These are phyloP conservation scores for Pseudococcus viburni DNA, from an alignment of 2,888 invertebrate species.

Conservation along the genomic window DNA sequence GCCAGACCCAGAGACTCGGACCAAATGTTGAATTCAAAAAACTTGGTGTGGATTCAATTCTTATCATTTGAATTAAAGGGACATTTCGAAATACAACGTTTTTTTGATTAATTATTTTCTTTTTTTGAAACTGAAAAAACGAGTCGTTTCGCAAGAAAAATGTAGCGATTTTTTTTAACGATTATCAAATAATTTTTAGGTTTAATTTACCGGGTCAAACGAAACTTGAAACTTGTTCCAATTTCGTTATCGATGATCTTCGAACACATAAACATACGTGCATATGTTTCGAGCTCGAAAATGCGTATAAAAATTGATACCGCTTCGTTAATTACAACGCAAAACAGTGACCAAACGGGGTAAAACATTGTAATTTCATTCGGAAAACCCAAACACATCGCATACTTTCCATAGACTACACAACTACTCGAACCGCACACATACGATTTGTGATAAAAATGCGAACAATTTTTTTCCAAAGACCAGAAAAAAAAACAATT, in stretches of 20 bases:
- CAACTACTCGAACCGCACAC: background rate
- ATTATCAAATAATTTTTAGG: background rate
- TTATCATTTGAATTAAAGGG: no score
- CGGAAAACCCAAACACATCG: background rate
- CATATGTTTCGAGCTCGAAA: background rate
- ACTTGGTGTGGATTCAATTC: no score
- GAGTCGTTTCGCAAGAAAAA: background rate
- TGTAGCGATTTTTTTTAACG: background rate
- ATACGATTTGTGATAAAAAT: conserved; percentile 20
- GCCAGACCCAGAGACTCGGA: no score
- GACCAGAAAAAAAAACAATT: conserved; percentile 23
- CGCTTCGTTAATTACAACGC: conserved; percentile 13
- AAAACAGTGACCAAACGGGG: background rate
- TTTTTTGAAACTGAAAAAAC: background rate
- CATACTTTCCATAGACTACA: background rate
- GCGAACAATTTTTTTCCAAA: conserved; percentile 13
- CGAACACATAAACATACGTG: background rate
- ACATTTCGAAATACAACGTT: no score
- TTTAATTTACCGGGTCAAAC: background rate
- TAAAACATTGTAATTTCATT: background rate
- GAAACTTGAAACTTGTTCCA: background rate
- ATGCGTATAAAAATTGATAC: background rate
- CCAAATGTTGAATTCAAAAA: no score
- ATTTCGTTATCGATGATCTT: background rate
- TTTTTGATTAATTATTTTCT: no score